These are phyloP conservation scores for Heliconius ethilla DNA, from an alignment of 2,888 invertebrate genomes.

Conservation along the genomic window DNA sequence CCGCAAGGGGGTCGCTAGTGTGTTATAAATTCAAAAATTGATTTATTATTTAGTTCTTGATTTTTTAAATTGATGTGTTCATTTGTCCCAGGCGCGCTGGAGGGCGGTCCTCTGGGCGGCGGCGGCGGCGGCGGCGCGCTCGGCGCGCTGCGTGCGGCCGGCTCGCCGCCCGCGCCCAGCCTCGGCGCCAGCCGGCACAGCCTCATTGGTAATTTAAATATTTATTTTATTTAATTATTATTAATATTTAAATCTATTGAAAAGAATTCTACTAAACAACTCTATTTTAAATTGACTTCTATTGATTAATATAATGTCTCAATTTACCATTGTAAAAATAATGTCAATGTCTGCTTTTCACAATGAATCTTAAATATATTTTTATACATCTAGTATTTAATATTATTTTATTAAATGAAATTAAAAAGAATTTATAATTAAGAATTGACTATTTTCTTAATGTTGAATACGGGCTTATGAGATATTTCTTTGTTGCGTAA, in stretches of 20 bases:
- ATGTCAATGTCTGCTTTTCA: too few relatives aligned
- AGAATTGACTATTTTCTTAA: not conserved
- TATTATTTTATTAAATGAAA: not conserved
- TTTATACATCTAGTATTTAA: not conserved
- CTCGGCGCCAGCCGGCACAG: constrained; percentile 80
- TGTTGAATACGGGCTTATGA: not conserved
- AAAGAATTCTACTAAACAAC: not conserved
- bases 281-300: not conserved
- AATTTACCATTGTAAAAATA: too few relatives aligned
- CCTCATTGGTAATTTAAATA: constrained; percentile 67
- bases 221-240: not conserved
- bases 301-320: not conserved
- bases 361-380: too few relatives aligned
- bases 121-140: constrained; percentile 63
- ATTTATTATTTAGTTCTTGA: not conserved
- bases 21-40: not conserved
- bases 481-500: constrained; percentile 50
- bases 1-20: too few relatives aligned
- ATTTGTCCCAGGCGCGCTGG: constrained; percentile 75
- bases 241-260: not conserved
- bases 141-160: constrained; percentile 78
- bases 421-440: not conserved
- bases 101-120: constrained; percentile 80
- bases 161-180: constrained; percentile 80
- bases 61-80: not conserved